Percentiles rank a stretch among this genome's conserved stretches.
Evolutionary conservation across 2,888 invertebrate genomes (phyloP).

Genomic region (Cenopis cana): DNA sequence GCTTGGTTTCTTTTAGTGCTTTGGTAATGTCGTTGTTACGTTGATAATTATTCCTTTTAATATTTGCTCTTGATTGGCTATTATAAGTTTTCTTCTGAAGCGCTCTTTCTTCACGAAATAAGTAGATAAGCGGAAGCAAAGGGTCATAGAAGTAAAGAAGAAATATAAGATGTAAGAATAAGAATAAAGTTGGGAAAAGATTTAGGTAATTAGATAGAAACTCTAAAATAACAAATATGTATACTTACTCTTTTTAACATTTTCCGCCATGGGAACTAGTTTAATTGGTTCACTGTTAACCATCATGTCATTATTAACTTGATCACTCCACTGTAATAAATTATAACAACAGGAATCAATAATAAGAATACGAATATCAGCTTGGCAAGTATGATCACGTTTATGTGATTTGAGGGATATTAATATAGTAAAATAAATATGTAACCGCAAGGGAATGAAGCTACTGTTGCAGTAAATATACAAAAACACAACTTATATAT

Average conservation of each 20-base stretch:
- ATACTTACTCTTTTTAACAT: conserved; percentile 65
- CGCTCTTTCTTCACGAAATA: conserved; percentile 13
- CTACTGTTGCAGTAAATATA: too few relatives aligned
- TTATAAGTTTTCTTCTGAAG: conserved; percentile 6
- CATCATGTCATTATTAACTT: conserved; percentile 57
- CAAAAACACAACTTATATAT: neutral
- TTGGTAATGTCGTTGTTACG: conserved; percentile 6
- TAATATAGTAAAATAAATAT: too few relatives aligned
- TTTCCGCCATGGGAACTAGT: conserved; percentile 53
- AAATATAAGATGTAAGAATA: conserved; percentile 2
- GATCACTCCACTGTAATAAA: conserved; percentile 64
- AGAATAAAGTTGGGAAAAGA: neutral
- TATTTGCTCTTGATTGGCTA: conserved; percentile 1
- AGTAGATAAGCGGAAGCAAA: conserved; percentile 11
- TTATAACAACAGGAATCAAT: conserved; percentile 23
- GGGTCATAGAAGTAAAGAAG: conserved; percentile 25
- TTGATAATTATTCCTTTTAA: conserved; percentile 5
- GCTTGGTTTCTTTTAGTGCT: neutral
- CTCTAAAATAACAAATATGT: neutral
- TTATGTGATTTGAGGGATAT: too few relatives aligned
- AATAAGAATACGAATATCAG: neutral
- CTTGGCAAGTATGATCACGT: too few relatives aligned
- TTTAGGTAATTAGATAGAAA: neutral
- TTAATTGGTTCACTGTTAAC: conserved; percentile 57
- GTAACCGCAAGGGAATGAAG: too few relatives aligned